Percentiles rank a stretch among this genome's conserved stretches.
Evolutionary conservation across 2,797 vertebrate species (phyloP).

Genomic region (Acanthiza pusilla): DNA sequence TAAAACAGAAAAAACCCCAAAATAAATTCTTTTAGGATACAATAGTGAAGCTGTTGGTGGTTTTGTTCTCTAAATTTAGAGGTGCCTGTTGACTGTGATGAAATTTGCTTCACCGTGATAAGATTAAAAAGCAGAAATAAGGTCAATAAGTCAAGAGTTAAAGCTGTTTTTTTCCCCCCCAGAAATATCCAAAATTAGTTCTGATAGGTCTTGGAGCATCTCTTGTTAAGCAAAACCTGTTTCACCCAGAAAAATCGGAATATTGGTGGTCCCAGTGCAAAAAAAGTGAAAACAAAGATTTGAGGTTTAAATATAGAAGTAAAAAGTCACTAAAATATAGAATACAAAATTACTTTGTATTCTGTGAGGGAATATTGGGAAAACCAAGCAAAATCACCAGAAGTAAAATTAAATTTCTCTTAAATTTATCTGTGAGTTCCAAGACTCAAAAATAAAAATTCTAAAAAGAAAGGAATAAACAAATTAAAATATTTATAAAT

Average conservation of each 20-base stretch:
- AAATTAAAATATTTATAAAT: neutral
- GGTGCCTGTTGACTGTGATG: neutral
- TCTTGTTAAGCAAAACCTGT: neutral
- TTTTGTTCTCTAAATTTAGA: neutral
- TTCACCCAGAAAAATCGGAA: neutral
- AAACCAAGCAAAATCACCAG: neutral
- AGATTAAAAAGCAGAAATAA: neutral
- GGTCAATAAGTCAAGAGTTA: neutral
- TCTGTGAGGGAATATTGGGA: neutral
- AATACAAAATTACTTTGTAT: no score
- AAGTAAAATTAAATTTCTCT: neutral
- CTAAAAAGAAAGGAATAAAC: neutral
- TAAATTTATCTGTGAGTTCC: neutral
- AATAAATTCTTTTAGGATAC: neutral
- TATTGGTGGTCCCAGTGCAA: neutral
- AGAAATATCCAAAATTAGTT: neutral
- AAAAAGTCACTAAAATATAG: neutral
- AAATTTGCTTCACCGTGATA: neutral
- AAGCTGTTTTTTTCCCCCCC: fast-evolving
- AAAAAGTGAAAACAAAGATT: neutral
- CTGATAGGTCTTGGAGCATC: neutral
- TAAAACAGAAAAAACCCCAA: no score
- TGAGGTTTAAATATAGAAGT: neutral
- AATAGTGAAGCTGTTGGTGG: neutral
- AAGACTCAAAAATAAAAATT: neutral